These are phyloP conservation scores for Synergus umbraculus DNA, from an alignment of 2,888 invertebrate species.

Conservation along the genomic window DNA sequence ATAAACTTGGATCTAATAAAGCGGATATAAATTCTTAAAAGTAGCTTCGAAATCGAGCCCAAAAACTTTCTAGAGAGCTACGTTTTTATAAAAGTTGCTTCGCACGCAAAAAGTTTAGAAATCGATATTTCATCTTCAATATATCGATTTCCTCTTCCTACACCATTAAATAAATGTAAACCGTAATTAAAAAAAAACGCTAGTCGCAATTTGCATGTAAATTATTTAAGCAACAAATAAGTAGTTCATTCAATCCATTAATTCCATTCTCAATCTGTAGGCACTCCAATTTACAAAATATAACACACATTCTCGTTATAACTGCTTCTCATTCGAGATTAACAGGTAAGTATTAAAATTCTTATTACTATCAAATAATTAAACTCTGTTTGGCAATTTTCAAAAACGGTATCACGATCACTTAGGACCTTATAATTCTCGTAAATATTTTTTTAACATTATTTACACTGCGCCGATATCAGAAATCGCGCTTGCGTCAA, in stretches of 20 bases:
- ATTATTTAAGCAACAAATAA: background rate
- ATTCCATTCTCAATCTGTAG: background rate
- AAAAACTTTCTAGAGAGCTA: no score
- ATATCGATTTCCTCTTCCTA: no score
- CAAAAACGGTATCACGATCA: background rate
- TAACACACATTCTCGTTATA: background rate
- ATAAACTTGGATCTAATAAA: no score
- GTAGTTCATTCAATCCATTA: background rate
- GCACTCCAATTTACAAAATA: background rate
- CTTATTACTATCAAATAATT: background rate
- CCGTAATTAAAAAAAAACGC: no score
- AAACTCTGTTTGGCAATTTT: conserved; percentile 1
- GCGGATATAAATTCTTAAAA: no score
- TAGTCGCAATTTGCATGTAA: background rate
- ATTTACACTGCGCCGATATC: background rate
- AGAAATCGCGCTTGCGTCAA: background rate
- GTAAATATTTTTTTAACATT: background rate
- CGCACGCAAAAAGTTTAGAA: no score
- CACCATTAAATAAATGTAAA: no score
- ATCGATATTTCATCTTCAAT: no score
- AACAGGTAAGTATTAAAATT: background rate
- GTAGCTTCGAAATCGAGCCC: no score
- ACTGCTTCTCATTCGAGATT: background rate
- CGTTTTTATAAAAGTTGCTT: no score
- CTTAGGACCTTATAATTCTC: background rate